Evolutionary conservation across 2,888 invertebrate genomes (phyloP).

Genomic region (Eugnorisma glareosa): DNA sequence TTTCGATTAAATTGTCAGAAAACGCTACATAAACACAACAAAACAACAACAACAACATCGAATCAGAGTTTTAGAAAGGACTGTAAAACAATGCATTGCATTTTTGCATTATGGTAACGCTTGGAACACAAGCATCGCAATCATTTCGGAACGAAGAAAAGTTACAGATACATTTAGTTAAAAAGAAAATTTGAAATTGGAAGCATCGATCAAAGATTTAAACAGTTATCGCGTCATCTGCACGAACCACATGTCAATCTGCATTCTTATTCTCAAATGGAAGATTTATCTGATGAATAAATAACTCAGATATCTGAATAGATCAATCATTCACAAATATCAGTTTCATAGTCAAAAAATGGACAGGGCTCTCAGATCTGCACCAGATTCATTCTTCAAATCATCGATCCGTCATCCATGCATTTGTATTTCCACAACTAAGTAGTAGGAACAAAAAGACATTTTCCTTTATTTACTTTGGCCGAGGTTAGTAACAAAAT

Average conservation of each 20-base stretch:
- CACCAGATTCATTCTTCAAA: constrained; percentile 1
- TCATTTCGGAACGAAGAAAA: no score
- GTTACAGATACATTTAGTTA: no score
- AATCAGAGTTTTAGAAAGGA: no score
- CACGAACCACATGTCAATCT: background rate
- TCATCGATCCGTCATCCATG: constrained; percentile 14
- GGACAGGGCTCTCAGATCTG: background rate
- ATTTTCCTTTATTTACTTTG: constrained; percentile 45
- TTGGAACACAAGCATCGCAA: no score
- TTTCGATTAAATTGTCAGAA: no score
- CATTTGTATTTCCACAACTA: background rate
- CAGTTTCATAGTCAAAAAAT: background rate
- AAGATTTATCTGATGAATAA: constrained; percentile 9
- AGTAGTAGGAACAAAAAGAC: background rate
- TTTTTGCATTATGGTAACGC: no score
- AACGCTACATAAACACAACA: no score
- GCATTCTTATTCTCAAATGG: constrained; percentile 14
- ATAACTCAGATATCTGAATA: background rate
- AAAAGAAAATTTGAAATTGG: background rate
- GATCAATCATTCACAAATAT: constrained; percentile 15
- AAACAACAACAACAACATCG: no score
- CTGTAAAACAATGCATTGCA: no score
- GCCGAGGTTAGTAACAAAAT: constrained; percentile 28
- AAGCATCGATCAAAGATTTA: constrained; percentile 45
- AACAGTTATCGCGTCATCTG: constrained; percentile 23